Evolutionary conservation across 2,888 invertebrate genomes (phyloP).

Genomic region (Mesorhabditis spiculigera): DNA sequence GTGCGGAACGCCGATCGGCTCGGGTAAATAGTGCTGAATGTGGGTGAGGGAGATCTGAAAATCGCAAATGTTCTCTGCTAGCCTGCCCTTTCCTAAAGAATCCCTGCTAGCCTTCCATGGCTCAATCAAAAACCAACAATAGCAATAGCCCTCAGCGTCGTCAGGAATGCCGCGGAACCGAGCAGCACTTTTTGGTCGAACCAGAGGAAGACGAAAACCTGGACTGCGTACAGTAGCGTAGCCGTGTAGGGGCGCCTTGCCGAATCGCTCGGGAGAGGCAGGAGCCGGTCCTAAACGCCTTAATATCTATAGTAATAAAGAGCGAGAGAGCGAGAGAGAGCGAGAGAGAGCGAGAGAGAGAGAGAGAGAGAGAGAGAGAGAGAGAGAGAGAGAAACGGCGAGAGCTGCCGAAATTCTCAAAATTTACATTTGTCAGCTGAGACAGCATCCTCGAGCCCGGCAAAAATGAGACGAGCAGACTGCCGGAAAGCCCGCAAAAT

Average conservation of each 20-base stretch:
- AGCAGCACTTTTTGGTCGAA: constrained; percentile 20
- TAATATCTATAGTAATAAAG: too few species aligned
- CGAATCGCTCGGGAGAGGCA: constrained; percentile 28
- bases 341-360: neutral
- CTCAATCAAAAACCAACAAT: constrained; percentile 15
- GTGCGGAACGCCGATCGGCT: constrained; percentile 32
- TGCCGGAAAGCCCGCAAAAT: constrained; percentile 36
- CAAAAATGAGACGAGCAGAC: constrained; percentile 27
- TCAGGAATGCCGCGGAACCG: constrained; percentile 24
- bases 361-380: neutral
- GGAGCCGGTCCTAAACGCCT: constrained; percentile 28
- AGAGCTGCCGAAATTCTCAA: neutral
- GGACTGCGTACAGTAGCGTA: constrained; percentile 21
- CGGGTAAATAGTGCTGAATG: constrained; percentile 31
- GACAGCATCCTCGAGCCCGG: constrained; percentile 29
- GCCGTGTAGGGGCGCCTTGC: constrained; percentile 24
- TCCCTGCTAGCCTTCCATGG: too few species aligned
- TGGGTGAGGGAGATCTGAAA: constrained; percentile 29
- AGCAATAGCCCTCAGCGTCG: constrained; percentile 21
- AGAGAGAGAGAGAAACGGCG: neutral
- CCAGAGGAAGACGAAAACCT: constrained; percentile 20
- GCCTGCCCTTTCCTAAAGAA: too few species aligned
- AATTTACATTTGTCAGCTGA: constrained; percentile 5
- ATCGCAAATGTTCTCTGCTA: too few species aligned
- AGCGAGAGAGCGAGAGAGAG: too few species aligned